A percentile compares a stretch with the other conserved stretches of the same genome.
phyloP scores from a whole-genome alignment of 1,140 invertebrate genomes.

The Melipona quadrifasciata region DNA sequence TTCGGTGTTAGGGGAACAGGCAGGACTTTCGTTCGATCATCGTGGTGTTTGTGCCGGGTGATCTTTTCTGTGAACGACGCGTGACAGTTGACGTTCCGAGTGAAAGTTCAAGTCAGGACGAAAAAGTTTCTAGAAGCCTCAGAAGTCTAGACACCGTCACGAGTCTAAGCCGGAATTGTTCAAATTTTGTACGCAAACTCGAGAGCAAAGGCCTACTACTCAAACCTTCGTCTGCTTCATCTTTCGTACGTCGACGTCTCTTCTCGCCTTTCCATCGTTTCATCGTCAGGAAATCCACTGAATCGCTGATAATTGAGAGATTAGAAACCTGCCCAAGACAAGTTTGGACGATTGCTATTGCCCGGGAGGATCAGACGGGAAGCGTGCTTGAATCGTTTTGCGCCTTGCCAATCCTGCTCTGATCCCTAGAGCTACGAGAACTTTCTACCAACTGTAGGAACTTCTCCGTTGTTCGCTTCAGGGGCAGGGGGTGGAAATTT shows the following conservation, averaged over 20 bases:
- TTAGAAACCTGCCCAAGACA: too few species aligned
- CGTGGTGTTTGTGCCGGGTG: background rate
- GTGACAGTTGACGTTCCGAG: too few species aligned
- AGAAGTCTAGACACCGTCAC: background rate
- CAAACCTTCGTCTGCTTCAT: background rate
- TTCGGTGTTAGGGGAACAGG: too few species aligned
- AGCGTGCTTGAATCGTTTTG: background rate
- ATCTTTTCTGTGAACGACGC: too few species aligned
- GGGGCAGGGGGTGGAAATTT: background rate
- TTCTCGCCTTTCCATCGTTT: background rate
- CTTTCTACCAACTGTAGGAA: background rate
- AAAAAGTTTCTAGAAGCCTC: background rate
- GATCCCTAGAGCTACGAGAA: background rate
- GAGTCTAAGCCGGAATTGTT: background rate
- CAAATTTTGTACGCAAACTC: slow-evolving; percentile 20
- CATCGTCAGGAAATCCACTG: background rate
- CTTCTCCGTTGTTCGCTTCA: too few species aligned
- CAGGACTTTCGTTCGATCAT: too few species aligned
- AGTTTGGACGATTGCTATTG: too few species aligned
- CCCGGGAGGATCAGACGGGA: too few species aligned
- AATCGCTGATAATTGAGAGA: too few species aligned
- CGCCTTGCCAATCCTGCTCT: background rate
- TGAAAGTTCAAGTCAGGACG: too few species aligned
- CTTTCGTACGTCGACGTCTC: background rate
- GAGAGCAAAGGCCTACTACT: slow-evolving; percentile 15